phyloP scores from a whole-genome alignment of 30 jellyfish, hydroid and myxozoan genomes.

The Aurelia sp. region DNA sequence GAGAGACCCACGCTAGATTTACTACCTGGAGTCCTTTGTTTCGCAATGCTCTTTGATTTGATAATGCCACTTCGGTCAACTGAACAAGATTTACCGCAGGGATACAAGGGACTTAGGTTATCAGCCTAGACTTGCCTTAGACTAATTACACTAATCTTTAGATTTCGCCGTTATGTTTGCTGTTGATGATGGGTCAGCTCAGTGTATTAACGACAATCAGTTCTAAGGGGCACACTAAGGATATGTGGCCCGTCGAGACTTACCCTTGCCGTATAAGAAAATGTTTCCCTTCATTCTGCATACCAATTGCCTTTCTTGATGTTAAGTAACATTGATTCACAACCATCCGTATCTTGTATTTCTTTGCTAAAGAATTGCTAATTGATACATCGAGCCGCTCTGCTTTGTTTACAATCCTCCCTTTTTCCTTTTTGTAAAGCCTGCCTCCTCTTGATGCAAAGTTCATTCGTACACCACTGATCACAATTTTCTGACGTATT shows the following conservation, averaged over 20 bases:
- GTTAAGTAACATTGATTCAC: slow-evolving; percentile 23
- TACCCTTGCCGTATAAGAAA: slow-evolving; percentile 28
- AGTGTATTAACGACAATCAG: no score
- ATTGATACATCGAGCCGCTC: slow-evolving; percentile 38
- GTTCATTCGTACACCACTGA: slow-evolving; percentile 7
- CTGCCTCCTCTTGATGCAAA: slow-evolving; percentile 45
- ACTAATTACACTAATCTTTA: no score
- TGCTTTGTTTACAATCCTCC: neutral
- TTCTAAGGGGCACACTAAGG: no score
- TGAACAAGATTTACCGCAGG: no score
- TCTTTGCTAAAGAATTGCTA: slow-evolving; percentile 22
- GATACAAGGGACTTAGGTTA: no score
- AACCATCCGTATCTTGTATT: slow-evolving; percentile 5
- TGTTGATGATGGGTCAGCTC: no score
- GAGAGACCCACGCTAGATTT: no score
- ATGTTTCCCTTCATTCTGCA: slow-evolving; percentile 3
- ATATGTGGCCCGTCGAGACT: neutral
- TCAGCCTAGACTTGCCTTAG: slow-evolving; percentile 5
- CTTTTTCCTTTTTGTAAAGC: neutral
- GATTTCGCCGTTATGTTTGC: no score
- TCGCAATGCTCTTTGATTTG: no score
- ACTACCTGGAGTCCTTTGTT: no score
- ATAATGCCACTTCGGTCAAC: no score
- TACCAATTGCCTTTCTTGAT: neutral
- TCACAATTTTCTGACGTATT: slow-evolving; percentile 7